Base-by-base conservation (phyloP, 2,797 vertebrate species). In the Ciconia nigra region DNA sequence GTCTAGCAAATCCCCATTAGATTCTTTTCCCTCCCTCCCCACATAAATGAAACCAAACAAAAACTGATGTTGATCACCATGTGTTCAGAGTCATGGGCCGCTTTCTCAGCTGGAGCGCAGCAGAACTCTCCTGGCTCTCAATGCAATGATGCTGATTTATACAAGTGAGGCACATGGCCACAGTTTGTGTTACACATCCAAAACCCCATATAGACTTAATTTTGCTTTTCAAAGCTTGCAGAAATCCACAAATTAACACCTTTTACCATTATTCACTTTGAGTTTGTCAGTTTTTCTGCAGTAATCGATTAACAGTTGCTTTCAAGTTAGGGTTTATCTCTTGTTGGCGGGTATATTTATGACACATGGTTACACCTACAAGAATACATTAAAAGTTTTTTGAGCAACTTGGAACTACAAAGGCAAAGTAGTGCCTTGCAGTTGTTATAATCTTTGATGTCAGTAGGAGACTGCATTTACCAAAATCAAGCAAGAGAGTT, bases 321-420 rank as follows among this genome's bases (percentile, higher is more conserved):
- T 98, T 98, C 94, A 72, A 93, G 93, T 86, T 95, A 72, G 77
- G 74, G 54, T 83, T 95, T 95, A 24, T 93, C 94, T 89, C 87
- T 89, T 95, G 90, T 95, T 96, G 96, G 93, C 29, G 90, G 93
- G 57, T 90, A 31, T 94, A 86, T 92, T 94, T 94, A 81, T 96
- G 97, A 96, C 93, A 96, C 96, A 95, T 89, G 95, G 92, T 85
- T 96, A 77, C 88, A 89, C 85, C 92, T 96, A 96, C 95, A 97
- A 97, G 94, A 97, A 94, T 85, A 90, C 71, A 89, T 82, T 96
- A 89, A 42, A 94, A 90, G 86, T 96, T 87, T 93, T 11, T 80
- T 22, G 65, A 98, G 92, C 47, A 54, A 95, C 88, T 97, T 97
- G 79, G 65, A 96, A 92, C 91, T 94, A 94, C 89, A 97, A 95